Evolutionary conservation across 2,797 vertebrate species (phyloP), one percentile per base, ranked within the genome.

Genomic region (Prunella strophiata): DNA sequence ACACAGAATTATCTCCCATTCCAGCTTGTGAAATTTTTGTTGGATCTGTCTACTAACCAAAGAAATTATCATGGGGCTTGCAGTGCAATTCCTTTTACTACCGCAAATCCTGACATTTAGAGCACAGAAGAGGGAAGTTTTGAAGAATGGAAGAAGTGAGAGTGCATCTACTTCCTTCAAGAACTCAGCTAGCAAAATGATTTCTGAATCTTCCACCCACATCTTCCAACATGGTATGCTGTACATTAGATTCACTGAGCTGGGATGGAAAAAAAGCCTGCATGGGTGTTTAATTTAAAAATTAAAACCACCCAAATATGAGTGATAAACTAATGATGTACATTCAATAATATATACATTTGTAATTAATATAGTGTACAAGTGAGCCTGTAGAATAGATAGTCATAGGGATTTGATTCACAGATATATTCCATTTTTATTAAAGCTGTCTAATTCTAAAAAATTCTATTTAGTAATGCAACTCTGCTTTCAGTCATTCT

Each of bases 251-350:
- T 72, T 80, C 42, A 38, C 16, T 61, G 11, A 55, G 23, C 12
- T 57, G 9, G 10, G 17, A 13, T 59, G 47, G 42, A 11, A 84
- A 65, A 65, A 70, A 12, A 21, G 3, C 2, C 8, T 52, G 10
- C 9, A 32, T 17, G 3, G 25, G 43, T n/a, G 10, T 3, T 4
- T n/a, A 58, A 45, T 58, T 50, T 50, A 17, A 73, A 89, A 86
- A 65, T 8, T 22, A 62, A 34, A 57, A 29, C 0, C 0, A 10
- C 5, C 1, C 16, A 54, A 50, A 47, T 29, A 25, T 25, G 18
- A 63, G 12, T 22, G 6, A 27, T 55, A 50, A 68, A 36, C 7
- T 18, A 40, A 65, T 50, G 5, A 12, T 25, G 18, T 29, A 9
- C 4, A 13, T 67, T 58, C 7, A 55, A 59, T 58, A 72, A 58